Evolutionary conservation across 2,797 vertebrate species (phyloP), one percentile per base, ranked within the genome.

Genomic region (Natrix natrix): DNA sequence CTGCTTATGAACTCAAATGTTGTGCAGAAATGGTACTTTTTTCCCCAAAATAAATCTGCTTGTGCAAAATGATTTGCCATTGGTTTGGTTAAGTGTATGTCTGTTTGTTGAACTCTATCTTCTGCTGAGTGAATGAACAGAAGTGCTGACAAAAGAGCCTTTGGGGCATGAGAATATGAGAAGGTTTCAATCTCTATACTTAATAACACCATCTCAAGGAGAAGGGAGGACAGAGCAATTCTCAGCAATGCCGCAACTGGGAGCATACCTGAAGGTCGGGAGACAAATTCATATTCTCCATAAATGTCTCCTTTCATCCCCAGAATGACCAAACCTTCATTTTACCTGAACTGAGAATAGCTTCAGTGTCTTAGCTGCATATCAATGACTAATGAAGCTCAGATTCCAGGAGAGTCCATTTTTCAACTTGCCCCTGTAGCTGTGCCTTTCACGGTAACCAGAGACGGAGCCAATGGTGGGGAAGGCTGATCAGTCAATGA

Each of bases 21-120:
- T 13, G 89, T 90, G 48, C 92, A 91, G 69, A 91, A 87, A 43
- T 0, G 61, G 91, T 92, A 24, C 22, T 66, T 92, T 92, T 43
- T 12, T 7, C 0, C 0, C 22, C 43, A 12, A 93, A 97, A 92
- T 97, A 97, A 97, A 97, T 66, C 61, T 22, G 17, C 59, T 94
- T 56, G 0, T 92, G 90, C 32, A 90, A 92, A 93, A 57, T 88
- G 0, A 0, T 86, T 78, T 0, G 26, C 0, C 78, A 22, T 91
- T 0, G 4, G n/a, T 55, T 94, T 54, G 0, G 8, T 24, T 28
- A 2, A 0, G 2, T 8, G 48, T 3, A 12, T 56, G 92, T 90
- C 69, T 86, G 90, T 0, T 0, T 0, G 0, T 78, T 11, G 66
- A n/a, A 3, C 90, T 60, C 90, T 55, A 66, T 69, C 87, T 91